phyloP scores from a whole-genome alignment of 1,140 invertebrate genomes.

The Eumeta japonica region DNA sequence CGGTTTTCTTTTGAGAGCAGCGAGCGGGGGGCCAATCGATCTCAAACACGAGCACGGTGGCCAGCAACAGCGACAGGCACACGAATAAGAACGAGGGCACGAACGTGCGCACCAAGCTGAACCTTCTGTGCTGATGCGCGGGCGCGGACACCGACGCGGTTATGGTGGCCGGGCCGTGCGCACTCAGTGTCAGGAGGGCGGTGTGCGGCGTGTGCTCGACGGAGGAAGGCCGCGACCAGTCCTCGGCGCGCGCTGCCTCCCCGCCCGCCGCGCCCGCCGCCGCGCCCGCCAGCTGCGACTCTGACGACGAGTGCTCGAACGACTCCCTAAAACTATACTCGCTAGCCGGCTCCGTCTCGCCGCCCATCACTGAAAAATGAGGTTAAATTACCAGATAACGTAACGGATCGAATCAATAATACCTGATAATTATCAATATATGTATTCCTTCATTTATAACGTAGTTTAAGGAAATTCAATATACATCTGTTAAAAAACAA shows the following conservation, averaged over 20 bases:
- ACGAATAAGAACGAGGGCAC: slow-evolving; percentile 72
- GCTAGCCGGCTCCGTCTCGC: slow-evolving; percentile 31
- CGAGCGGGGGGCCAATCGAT: slow-evolving; percentile 72
- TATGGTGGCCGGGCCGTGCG: background rate
- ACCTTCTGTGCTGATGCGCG: slow-evolving; percentile 36
- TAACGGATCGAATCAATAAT: too few species aligned
- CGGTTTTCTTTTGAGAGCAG: slow-evolving; percentile 69
- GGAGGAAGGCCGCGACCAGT: slow-evolving; percentile 18
- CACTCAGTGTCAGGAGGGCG: too few species aligned
- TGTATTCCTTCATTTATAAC: too few species aligned
- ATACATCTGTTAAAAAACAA: too few species aligned
- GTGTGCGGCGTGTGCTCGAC: slow-evolving; percentile 56
- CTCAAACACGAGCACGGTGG: slow-evolving; percentile 70
- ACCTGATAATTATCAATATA: too few species aligned
- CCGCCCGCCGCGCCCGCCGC: slow-evolving; percentile 22
- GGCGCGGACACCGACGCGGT: background rate
- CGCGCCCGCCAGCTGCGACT: slow-evolving; percentile 64
- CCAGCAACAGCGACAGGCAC: slow-evolving; percentile 63
- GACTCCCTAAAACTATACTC: slow-evolving; percentile 75
- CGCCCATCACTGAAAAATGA: slow-evolving; percentile 11
- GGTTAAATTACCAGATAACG: too few species aligned
- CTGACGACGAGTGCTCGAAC: slow-evolving; percentile 75
- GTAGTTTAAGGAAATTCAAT: too few species aligned
- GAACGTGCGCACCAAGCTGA: slow-evolving; percentile 67
- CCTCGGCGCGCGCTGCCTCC: slow-evolving; percentile 25